Conservation (phyloP, 2,888 invertebrate genomes). For the Encarsia formosa region DNA sequence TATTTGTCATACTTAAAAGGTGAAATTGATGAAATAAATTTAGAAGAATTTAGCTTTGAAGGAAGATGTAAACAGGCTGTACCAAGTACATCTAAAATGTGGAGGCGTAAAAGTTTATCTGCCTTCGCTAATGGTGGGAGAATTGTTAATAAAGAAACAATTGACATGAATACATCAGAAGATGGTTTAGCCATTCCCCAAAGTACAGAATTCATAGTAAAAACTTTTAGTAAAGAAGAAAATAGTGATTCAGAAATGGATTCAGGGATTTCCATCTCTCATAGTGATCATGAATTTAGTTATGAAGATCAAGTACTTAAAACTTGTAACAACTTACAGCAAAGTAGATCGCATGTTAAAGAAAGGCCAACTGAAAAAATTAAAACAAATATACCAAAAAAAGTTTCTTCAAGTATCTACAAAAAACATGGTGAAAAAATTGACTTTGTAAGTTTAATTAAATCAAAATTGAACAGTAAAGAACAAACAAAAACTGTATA, state of each 20-base stretch:
- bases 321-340: too few species aligned
- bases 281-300: slow-evolving; percentile 13
- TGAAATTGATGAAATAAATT: slow-evolving; percentile 36
- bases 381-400: background rate
- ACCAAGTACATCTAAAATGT: slow-evolving; percentile 45
- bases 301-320: background rate
- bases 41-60: slow-evolving; percentile 41
- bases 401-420: background rate
- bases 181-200: slow-evolving; percentile 33
- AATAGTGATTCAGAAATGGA: slow-evolving; percentile 24
- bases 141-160: slow-evolving; percentile 42
- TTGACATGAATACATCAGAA: slow-evolving; percentile 37
- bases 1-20: slow-evolving; percentile 42
- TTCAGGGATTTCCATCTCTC: slow-evolving; percentile 1
- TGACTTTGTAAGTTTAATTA: slow-evolving; percentile 39
- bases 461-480: slow-evolving; percentile 30
- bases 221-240: slow-evolving; percentile 21
- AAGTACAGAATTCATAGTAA: slow-evolving; percentile 39
- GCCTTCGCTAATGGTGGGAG: slow-evolving; percentile 42
- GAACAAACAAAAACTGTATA: too few species aligned
- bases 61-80: slow-evolving; percentile 40
- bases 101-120: slow-evolving; percentile 42
- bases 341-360: background rate
- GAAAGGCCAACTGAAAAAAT: background rate
- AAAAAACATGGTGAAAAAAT: slow-evolving; percentile 13